phyloP scores from a whole-genome alignment of 2,797 vertebrate genomes.

The Rhinoraja longicauda region DNA sequence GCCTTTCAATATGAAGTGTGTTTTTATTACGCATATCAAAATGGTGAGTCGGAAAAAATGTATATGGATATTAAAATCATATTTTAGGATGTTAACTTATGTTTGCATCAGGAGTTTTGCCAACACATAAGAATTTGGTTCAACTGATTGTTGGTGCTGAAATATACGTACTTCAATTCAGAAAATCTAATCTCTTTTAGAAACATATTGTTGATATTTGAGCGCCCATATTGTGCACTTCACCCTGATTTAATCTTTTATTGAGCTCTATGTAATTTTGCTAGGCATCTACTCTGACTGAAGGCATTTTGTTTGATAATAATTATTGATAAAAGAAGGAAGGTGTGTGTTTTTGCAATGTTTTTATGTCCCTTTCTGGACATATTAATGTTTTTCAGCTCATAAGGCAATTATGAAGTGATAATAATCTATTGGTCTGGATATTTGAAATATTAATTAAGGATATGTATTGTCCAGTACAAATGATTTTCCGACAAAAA shows the following conservation, averaged over 20 bases:
- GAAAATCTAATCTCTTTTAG: not conserved
- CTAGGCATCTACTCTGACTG: not conserved
- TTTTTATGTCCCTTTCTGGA: too few species aligned
- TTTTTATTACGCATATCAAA: not conserved
- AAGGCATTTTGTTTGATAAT: not conserved
- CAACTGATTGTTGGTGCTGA: not conserved
- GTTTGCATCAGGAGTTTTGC: not conserved
- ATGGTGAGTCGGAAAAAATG: not conserved
- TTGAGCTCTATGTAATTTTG: not conserved
- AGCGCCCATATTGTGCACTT: not conserved
- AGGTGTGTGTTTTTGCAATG: too few species aligned
- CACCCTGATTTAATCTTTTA: not conserved
- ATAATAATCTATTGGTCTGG: too few species aligned
- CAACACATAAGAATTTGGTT: not conserved
- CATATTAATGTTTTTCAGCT: too few species aligned
- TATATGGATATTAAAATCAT: not conserved
- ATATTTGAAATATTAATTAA: too few species aligned
- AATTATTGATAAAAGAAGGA: not conserved
- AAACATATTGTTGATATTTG: not conserved
- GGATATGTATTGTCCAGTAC: too few species aligned
- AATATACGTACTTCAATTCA: not conserved
- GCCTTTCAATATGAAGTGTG: not conserved
- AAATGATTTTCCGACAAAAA: not conserved
- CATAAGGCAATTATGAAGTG: too few species aligned
- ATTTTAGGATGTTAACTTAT: not conserved